Percentiles rank a stretch among this genome's conserved stretches.
Evolutionary conservation across 2,113 vertebrate species (phyloP).

Genomic region (Myiagra hebetior): DNA sequence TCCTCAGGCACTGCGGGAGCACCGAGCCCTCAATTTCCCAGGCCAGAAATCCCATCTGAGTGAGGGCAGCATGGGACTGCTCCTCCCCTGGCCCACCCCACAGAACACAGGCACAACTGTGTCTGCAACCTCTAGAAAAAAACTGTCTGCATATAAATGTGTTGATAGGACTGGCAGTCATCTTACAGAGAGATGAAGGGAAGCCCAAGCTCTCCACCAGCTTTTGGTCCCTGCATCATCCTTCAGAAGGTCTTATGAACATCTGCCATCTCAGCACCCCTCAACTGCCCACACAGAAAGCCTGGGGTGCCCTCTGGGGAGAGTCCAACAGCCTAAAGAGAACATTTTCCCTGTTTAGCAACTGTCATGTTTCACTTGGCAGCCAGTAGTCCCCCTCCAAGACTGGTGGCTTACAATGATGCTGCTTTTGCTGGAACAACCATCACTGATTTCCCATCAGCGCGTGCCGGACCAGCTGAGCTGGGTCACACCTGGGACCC

Average conservation of each 20-base stretch:
- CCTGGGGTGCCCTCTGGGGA: background rate
- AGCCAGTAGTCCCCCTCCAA: no score
- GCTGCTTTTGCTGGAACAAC: background rate
- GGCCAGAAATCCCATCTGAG: background rate
- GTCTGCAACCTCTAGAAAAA: background rate
- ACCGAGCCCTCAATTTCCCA: fast-evolving
- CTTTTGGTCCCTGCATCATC: background rate
- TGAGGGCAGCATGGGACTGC: fast-evolving
- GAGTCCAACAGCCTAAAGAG: background rate
- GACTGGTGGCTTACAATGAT: fast-evolving
- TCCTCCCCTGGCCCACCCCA: background rate
- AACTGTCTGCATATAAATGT: background rate
- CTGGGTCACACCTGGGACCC: no score
- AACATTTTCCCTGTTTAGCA: background rate
- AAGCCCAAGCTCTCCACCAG: background rate
- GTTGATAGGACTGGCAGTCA: fast-evolving
- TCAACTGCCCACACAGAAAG: background rate
- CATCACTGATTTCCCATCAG: fast-evolving
- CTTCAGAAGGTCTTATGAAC: background rate
- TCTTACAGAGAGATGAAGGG: background rate
- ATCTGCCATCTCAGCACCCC: background rate
- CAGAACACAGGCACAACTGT: background rate
- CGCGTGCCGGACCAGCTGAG: background rate
- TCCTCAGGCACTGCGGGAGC: background rate
- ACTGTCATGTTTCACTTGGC: background rate